These are phyloP conservation scores for Lathamus discolor DNA, from an alignment of 2,113 vertebrate species.

Conservation along the genomic window DNA sequence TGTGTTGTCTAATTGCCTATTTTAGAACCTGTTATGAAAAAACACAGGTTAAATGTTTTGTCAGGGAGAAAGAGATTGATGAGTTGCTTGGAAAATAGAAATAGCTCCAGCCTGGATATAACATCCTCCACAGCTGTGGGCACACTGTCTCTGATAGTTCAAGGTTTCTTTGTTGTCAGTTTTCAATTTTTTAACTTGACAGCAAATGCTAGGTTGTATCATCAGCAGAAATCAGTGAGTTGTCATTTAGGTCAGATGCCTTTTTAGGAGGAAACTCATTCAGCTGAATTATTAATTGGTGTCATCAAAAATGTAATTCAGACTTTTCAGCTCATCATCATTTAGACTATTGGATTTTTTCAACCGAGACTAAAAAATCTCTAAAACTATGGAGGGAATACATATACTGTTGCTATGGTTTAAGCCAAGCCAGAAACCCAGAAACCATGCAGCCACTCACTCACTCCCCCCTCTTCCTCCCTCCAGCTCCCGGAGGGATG, in stretches of 20 bases:
- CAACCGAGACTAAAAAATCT: background rate
- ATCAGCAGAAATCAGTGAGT: background rate
- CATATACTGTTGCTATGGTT: background rate
- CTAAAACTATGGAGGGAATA: background rate
- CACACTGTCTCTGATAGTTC: background rate
- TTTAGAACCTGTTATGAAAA: constrained; percentile 33
- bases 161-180: background rate
- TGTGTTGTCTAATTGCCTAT: background rate
- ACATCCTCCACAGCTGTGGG: background rate
- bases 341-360: background rate
- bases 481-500: too few species aligned
- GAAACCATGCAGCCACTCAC: too few species aligned
- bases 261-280: background rate
- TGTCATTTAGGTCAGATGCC: background rate
- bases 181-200: background rate
- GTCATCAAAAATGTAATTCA: background rate
- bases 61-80: constrained; percentile 26
- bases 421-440: too few species aligned
- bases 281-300: background rate
- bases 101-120: background rate
- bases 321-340: background rate
- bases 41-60: constrained; percentile 45
- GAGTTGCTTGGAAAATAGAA: background rate
- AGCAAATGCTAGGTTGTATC: background rate
- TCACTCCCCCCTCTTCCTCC: too few species aligned